Base-by-base conservation (phyloP, 1,140 invertebrate species). In the Glomeris maerens region DNA sequence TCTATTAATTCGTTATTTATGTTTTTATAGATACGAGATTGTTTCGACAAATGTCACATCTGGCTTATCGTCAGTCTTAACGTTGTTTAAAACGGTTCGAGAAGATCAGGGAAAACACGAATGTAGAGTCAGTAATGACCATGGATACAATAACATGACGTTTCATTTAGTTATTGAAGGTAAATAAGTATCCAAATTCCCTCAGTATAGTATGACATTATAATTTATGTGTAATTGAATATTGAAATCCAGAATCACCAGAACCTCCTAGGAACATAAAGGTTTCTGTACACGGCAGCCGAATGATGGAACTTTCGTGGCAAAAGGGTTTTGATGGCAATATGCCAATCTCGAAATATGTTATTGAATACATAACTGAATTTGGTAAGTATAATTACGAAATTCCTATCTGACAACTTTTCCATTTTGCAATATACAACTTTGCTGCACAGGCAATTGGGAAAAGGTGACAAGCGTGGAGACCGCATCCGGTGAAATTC, bases 161-260 rank as follows among this genome's bases (percentile, higher is more conserved):
- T 92, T 94, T 61, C 89, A 92, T 63, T 81, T 96, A 72, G 91
- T 93, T 60, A 83, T 95, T 52, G 89, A 94, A 81, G 84, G 84
- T 42, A 42, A 13, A 17, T 42, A 17, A 7, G 5, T 42, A 7
- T 42, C 25, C 17, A 42, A 42, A 5, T 21, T 21, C 5, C 4
- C 25, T 42, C 20, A 21, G 17, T 42, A 17, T 42, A 42, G 5
- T 21, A 25, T 4, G 5, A 42, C 5, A 36, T 36, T 10, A 36
- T 10, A 36, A 17, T 36, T n/a, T n/a, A n/a, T n/a, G n/a, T n/a
- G n/a, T n/a, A n/a, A n/a, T n/a, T n/a, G n/a, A n/a, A n/a, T n/a
- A n/a, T 28, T 49, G 22, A 20, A 46, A 59, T 66, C 23, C 71
- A 85, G 92, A 97, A 76, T 81, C 83, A 28, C 91, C 93, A 2